Base-by-base conservation (phyloP, 2,797 vertebrate genomes). In the Nyctalus aviator region DNA sequence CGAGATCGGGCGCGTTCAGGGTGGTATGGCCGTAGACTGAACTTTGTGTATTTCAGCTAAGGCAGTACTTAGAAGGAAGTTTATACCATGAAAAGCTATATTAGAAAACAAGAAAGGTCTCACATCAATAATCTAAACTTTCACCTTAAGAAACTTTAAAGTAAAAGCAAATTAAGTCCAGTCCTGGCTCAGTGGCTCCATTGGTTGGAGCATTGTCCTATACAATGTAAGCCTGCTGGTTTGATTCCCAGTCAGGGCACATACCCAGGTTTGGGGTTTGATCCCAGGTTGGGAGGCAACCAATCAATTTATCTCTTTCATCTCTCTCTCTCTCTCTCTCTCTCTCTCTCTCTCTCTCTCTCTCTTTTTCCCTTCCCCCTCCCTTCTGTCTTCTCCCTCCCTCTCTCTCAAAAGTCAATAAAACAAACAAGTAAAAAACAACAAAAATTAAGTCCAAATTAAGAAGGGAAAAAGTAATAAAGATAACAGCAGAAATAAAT, bases 361-460 rank as follows among this genome's bases (percentile, higher is more conserved):
- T 27, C 57, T 27, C 1, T 27, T 9, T 7, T 8, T 23, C 53
- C 15, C 20, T 55, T 55, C 20, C 20, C 20, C 25, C 11, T 30
- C 27, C 12, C 27, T 30, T 6, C 5, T 13, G 14, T 14, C 46
- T 48, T 13, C 46, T 48, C 12, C 62, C 14, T 64, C 17, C 15
- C 14, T n/a, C 30, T 32, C 30, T 64, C 62, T 64, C 13, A n/a
- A 17, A n/a, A 64, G 30, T 64, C 30, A 64, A 64, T n/a, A n/a
- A 68, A 68, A 35, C 53, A 59, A n/a, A 17, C 30, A 66, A 66
- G 30, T 18, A 18, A 66, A n/a, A 66, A 32, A 68, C 15, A 68
- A 68, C 15, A 8, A 2, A 69, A 64, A 88, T 91, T 84, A 88
- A 96, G 66, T 21, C 57, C 68, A 93, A 93, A 87, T 44, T n/a